Evolutionary conservation across 2,797 vertebrate genomes (phyloP).

Genomic region (Enoplosus armatus): DNA sequence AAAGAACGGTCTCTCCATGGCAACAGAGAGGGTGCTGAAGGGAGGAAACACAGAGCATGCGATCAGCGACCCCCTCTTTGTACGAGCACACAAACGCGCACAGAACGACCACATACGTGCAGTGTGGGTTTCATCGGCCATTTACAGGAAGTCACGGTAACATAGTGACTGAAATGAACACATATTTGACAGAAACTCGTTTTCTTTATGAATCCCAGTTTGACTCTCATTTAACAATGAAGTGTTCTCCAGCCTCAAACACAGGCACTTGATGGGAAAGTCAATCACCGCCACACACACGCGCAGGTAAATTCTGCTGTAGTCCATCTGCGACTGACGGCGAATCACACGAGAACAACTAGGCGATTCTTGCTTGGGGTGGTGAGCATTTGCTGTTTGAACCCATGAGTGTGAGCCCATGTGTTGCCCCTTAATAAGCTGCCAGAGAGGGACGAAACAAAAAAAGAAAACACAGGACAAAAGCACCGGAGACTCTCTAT

Average conservation of each 20-base stretch:
- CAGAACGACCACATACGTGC: slow-evolving; percentile 50
- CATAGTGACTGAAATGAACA: slow-evolving; percentile 32
- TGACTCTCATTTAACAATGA: slow-evolving; percentile 33
- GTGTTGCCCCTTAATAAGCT: slow-evolving; percentile 53
- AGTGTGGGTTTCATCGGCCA: slow-evolving; percentile 46
- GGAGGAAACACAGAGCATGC: slow-evolving; percentile 85
- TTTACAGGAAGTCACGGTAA: slow-evolving; percentile 44
- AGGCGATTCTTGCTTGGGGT: slow-evolving; percentile 27
- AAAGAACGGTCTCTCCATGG: slow-evolving; percentile 90
- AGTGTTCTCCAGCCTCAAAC: slow-evolving; percentile 8
- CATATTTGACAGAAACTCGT: slow-evolving; percentile 6
- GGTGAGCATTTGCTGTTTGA: slow-evolving; percentile 42
- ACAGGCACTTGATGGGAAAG: not conserved
- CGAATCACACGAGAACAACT: not conserved
- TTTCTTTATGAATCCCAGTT: slow-evolving; percentile 23
- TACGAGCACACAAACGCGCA: slow-evolving; percentile 62
- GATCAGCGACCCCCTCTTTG: slow-evolving; percentile 86
- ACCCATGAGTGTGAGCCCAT: slow-evolving; percentile 33
- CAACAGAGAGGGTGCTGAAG: slow-evolving; percentile 89
- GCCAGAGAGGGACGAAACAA: slow-evolving; percentile 25
- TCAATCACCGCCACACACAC: slow-evolving; percentile 1
- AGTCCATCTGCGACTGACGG: not conserved
- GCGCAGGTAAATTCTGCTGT: slow-evolving; percentile 15
- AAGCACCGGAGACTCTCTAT: slow-evolving; percentile 64
- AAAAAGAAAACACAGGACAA: slow-evolving; percentile 48